Base-by-base conservation (phyloP, 2,888 invertebrate species). In the Acanthacorydalis orientalis region DNA sequence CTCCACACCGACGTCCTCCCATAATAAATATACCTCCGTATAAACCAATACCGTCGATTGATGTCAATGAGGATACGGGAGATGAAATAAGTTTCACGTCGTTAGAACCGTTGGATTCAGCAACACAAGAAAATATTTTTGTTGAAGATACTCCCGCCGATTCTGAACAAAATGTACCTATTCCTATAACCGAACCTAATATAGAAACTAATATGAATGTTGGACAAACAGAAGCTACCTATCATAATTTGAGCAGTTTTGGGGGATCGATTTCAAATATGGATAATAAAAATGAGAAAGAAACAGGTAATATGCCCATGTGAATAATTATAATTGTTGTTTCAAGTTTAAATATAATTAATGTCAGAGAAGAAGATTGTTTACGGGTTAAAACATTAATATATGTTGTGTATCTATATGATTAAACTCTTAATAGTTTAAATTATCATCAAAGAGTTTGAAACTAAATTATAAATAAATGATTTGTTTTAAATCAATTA, bases 1-100 rank as follows among this genome's bases (percentile, higher is more conserved):
- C 64, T 12, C 67, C 63, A 0, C 65, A 74, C 16, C 65, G 77
- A 52, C 69, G 72, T 1, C 70, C 70, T 33, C 75, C 77, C 49
- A 39, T 35, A 8, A 23, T 31, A 9, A 62, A 62, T 14, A 60
- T 75, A 44, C 78, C 79, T 7, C 71, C 75, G 49, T 80, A 79
- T 52, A 78, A 78, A 57, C 80, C 80, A 0, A 62, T 73, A 46
- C 68, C 74, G 2, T 66, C 70, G n/a, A 64, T 72, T 42, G 51
- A 52, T 49, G 31, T 43, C 23, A 39, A 48, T 34, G 47, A 51
- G 11, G 49, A 65, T 15, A 55, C 63, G 37, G 62, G 67, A 38
- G 67, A 68, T 47, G 57, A 57, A 39, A 56, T 64, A 10, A 65
- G 62, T 51, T 53, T 63, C 12, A 64, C 65, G 1, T 60, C 63